Evolutionary conservation across 2,888 invertebrate species (phyloP), one percentile per base, ranked within the genome.

Genomic region (Cylloceria caligata): DNA sequence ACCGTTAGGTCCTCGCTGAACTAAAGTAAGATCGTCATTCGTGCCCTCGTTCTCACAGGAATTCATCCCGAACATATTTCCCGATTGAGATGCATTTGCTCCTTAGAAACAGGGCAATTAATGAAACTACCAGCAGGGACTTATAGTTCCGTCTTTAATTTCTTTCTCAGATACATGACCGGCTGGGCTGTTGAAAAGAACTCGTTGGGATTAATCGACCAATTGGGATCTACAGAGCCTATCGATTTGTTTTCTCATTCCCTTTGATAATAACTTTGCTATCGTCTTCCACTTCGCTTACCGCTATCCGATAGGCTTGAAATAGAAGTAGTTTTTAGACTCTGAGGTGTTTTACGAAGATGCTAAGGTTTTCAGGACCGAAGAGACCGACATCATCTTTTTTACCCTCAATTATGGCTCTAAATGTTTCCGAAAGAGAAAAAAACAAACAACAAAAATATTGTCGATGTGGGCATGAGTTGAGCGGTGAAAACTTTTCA

Each of bases 1-100:
- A 69, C 39, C 52, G 69, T 55, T 34, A 5, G 24, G 16, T 13
- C 24, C 52, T 49, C 49, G 21, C 2, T 27, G 85, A 86, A 81
- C 24, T n/a, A 24, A 52, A 84, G 85, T 82, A 81, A 30, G 13
- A 36, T 36, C 55, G 21, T 71, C 57, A 30, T 45, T 52, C 27
- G 13, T 42, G 16, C 60, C 45, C 13, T 3, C 27, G 16, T 64
- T 64, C 73, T 16, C 64, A 13, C 21, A 65, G 73, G 62, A 30
- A 36, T 65, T 64, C 30, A 21, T 19, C 73, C 19, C 57, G 42
- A 42, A 71, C n/a, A 2, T 42, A 57, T 45, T n/a, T 16, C 57
- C 71, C 71, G 30, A 57, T 57, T 71, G 57, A 57, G 57, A 71
- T 39, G 42, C 27, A 16, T 57, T 27, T 42, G 42, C 30, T 45